phyloP scores from a whole-genome alignment of 2,797 vertebrate genomes.

The Ambastaia sidthimunki region DNA sequence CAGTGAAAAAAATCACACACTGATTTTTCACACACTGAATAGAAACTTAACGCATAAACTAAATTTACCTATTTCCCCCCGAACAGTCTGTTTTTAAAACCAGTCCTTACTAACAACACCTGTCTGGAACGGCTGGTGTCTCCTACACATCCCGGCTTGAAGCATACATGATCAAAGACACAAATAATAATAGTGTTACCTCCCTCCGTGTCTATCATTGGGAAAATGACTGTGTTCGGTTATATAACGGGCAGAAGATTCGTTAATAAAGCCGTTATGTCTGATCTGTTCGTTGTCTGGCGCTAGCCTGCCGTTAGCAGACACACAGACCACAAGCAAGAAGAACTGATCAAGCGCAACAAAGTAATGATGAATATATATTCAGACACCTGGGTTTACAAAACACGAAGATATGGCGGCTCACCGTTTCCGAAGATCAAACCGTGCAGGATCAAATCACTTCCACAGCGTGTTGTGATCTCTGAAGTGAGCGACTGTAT shows the following conservation, averaged over 20 bases:
- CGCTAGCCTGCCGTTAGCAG: constrained; percentile 25
- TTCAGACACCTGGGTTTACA: not conserved
- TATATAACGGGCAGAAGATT: no score
- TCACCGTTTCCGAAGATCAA: constrained; percentile 26
- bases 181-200: not conserved
- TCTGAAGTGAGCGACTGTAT: not conserved
- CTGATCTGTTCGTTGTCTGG: not conserved
- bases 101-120: not conserved
- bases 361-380: not conserved
- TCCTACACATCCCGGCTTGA: not conserved
- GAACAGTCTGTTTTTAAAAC: not conserved
- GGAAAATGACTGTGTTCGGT: not conserved
- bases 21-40: not conserved
- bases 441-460: not conserved
- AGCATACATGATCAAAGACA: not conserved
- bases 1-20: no score
- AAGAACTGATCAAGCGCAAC: not conserved
- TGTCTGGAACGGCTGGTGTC: not conserved
- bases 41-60: not conserved
- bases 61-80: not conserved
- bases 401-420: not conserved
- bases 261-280: not conserved
- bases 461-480: not conserved
- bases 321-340: no score
- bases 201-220: not conserved